Base-by-base conservation (phyloP, 2,888 invertebrate species). In the Heliconius sara region DNA sequence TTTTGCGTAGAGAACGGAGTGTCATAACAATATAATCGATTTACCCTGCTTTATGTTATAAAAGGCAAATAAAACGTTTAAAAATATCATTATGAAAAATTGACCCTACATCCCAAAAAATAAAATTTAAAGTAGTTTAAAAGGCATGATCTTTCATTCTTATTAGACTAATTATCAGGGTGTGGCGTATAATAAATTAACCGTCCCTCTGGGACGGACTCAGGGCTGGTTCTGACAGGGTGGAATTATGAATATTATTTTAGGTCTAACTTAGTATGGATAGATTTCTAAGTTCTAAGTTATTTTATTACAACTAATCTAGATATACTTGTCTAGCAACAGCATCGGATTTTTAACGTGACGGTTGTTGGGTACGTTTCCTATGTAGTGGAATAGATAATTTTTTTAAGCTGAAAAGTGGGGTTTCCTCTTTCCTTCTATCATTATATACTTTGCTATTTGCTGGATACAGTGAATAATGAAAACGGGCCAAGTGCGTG, bases 131-230 rank as follows among this genome's bases (percentile, higher is more conserved):
- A 60, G 13, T 22, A 60, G 9, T 60, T 60, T 16, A 39, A 57
- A 73, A 34, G 57, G 22, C 34, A 30, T 47, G 2, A 47, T 72
- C 52, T 72, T 57, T 34, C 27, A 73, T 39, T 60, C 25, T 34
- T 73, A 60, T 73, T 39, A 34, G 34, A 34, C 34, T 73, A 60
- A 73, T 73, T 73, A 60, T 73, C 34, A 60, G 60, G 73, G 57
- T 34, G 60, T 13, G 73, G 57, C 13, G n/a, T 60, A 19, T 60
- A 34, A 73, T 39, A 34, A 73, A 60, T 60, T 60, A 60, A 34
- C 9, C 57, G 73, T 57, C 73, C 67, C 57, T 72, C n/a, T 34
- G 52, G n/a, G 16, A 12, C 13, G 22, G 22, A n/a, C 52, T 73
- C 34, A 39, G 73, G 73, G 60, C 6, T 39, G 60, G 60, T 34